Evolutionary conservation across 2,797 vertebrate genomes (phyloP).

Genomic region (Anisognathus igniventris): DNA sequence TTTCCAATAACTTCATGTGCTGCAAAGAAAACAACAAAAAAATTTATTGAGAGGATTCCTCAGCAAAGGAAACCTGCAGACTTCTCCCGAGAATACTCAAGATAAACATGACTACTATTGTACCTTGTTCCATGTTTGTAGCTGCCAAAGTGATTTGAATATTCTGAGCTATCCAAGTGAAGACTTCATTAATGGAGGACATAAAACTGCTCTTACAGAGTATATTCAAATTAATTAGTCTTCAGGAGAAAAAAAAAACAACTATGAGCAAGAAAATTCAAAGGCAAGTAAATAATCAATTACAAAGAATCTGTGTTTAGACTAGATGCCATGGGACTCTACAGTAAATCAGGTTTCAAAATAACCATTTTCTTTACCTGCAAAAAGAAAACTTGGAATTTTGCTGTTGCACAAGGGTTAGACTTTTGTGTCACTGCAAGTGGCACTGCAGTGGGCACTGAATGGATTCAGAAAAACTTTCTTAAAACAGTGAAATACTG

Average conservation of each 20-base stretch:
- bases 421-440: background rate
- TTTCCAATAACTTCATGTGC: background rate
- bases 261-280: background rate
- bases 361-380: background rate
- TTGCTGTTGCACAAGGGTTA: background rate
- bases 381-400: background rate
- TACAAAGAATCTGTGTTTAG: background rate
- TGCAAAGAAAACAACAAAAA: background rate
- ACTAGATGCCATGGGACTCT: background rate
- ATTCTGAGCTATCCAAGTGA: background rate
- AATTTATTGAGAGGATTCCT: background rate
- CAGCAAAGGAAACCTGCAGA: background rate
- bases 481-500: conserved; percentile 4
- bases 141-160: conserved; percentile 4
- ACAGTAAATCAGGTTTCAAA: background rate
- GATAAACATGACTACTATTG: background rate
- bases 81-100: background rate
- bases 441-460: background rate
- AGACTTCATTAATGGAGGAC: background rate
- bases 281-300: background rate
- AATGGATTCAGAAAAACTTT: background rate
- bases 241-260: conserved; percentile 17
- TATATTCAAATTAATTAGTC: conserved; percentile 30
- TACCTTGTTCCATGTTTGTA: background rate
- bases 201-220: conserved; percentile 14